Evolutionary conservation across 2,888 invertebrate genomes (phyloP).

Genomic region (Odontocolon sp.): DNA sequence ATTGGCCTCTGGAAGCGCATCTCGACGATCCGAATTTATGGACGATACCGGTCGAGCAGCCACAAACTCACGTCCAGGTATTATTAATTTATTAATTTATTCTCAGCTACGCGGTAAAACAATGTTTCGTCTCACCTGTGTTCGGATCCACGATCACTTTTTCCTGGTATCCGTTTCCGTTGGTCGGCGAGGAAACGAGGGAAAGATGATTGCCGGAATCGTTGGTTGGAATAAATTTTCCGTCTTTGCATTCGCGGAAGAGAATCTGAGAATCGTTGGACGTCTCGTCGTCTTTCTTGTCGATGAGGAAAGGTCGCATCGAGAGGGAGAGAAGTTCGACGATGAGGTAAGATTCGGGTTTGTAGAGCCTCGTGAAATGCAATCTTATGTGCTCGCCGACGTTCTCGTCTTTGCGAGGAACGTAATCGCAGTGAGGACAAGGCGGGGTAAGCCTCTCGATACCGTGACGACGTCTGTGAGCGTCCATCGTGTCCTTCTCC

Average conservation of each 20-base stretch:
- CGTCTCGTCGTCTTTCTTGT: slow-evolving; percentile 63
- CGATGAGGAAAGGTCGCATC: slow-evolving; percentile 65
- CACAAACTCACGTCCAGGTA: slow-evolving; percentile 84
- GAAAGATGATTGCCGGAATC: slow-evolving; percentile 62
- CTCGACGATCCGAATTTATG: slow-evolving; percentile 82
- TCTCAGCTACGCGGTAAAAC: slow-evolving; percentile 47
- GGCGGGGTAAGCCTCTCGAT: slow-evolving; percentile 76
- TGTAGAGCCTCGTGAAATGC: slow-evolving; percentile 76
- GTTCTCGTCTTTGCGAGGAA: slow-evolving; percentile 76
- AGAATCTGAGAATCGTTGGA: slow-evolving; percentile 67
- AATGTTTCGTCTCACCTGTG: slow-evolving; percentile 75
- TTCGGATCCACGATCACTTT: slow-evolving; percentile 76
- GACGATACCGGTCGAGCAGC: slow-evolving; percentile 83
- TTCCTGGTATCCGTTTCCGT: slow-evolving; percentile 66
- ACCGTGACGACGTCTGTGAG: slow-evolving; percentile 75
- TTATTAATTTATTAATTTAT: background rate
- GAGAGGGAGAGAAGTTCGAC: slow-evolving; percentile 72
- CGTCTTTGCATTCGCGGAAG: slow-evolving; percentile 73
- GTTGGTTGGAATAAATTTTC: slow-evolving; percentile 70
- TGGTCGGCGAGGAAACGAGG: slow-evolving; percentile 49
- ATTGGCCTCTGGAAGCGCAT: slow-evolving; percentile 84
- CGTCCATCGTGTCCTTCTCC: slow-evolving; percentile 74
- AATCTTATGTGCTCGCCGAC: slow-evolving; percentile 74
- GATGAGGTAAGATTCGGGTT: slow-evolving; percentile 77
- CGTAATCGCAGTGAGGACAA: slow-evolving; percentile 77